These are phyloP conservation scores for Ptychoptera contaminata DNA, from an alignment of 2,888 invertebrate species.

Conservation along the genomic window DNA sequence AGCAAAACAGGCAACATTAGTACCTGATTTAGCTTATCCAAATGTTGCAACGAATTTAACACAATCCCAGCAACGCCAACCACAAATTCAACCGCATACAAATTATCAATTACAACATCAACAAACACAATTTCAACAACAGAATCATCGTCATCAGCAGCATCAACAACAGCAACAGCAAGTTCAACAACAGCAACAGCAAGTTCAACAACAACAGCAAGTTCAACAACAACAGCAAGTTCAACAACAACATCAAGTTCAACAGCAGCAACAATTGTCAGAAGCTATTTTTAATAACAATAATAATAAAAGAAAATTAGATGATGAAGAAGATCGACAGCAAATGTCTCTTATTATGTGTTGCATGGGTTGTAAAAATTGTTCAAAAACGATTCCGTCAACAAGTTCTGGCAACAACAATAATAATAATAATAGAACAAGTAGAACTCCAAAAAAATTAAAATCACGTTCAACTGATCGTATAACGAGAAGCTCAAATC, in stretches of 20 bases:
- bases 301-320: too few species aligned
- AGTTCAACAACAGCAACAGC: too few species aligned
- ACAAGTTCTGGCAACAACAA: neutral
- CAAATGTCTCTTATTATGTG: neutral
- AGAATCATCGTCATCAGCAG: neutral
- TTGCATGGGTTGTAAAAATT: constrained; percentile 1
- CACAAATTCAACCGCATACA: neutral
- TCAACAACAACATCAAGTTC: neutral
- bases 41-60: neutral
- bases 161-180: constrained; percentile 1
- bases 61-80: neutral
- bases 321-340: too few species aligned
- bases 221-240: neutral
- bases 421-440: too few species aligned
- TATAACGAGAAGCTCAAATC: constrained; percentile 9
- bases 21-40: constrained; percentile 6
- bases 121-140: neutral
- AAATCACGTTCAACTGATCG: constrained; percentile 8
- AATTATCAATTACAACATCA: neutral
- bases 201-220: too few species aligned
- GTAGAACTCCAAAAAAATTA: constrained; percentile 3
- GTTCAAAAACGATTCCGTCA: neutral
- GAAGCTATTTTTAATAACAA: too few species aligned
- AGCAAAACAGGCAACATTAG: constrained; percentile 11
- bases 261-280: neutral